Evolutionary conservation across 2,888 invertebrate genomes (phyloP).

Genomic region (Caenorhabditis doughertyi): DNA sequence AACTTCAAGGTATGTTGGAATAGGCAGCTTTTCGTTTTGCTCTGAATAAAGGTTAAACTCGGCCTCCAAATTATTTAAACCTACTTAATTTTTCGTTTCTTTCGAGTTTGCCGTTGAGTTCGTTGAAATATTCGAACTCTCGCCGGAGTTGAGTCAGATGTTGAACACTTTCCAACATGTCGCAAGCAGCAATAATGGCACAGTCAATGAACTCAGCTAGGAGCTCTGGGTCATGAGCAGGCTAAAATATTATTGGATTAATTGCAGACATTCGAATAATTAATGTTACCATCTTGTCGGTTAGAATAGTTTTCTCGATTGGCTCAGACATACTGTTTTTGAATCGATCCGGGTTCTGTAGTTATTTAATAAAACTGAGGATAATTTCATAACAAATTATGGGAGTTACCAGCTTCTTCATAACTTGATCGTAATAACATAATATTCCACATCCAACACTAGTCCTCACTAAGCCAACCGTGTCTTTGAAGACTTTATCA

Average conservation of each 20-base stretch:
- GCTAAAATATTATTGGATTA: constrained; percentile 11
- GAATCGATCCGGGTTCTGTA: no score
- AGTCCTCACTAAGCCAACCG: constrained; percentile 7
- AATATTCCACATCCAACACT: constrained; percentile 22
- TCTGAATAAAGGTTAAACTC: not conserved
- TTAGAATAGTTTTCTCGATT: not conserved
- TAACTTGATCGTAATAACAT: constrained; percentile 11
- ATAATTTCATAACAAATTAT: no score
- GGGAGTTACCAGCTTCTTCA: constrained; percentile 14
- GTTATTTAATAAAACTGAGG: no score
- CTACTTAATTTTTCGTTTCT: constrained; percentile 1
- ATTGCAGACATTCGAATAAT: not conserved
- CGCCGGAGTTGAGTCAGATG: constrained; percentile 20
- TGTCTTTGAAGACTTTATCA: constrained; percentile 19
- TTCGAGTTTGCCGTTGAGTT: not conserved
- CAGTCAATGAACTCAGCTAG: constrained; percentile 26
- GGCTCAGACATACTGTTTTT: not conserved
- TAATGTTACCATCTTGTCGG: not conserved
- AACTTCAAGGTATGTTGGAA: constrained; percentile 15
- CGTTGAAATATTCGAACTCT: constrained; percentile 33
- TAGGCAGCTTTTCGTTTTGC: not conserved
- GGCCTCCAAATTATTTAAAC: not conserved
- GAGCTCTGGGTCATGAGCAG: constrained; percentile 10
- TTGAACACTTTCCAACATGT: constrained; percentile 44
- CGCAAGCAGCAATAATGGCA: constrained; percentile 29